These are phyloP conservation scores for Eira barbara DNA, from an alignment of 2,113 vertebrate species.

Conservation along the genomic window DNA sequence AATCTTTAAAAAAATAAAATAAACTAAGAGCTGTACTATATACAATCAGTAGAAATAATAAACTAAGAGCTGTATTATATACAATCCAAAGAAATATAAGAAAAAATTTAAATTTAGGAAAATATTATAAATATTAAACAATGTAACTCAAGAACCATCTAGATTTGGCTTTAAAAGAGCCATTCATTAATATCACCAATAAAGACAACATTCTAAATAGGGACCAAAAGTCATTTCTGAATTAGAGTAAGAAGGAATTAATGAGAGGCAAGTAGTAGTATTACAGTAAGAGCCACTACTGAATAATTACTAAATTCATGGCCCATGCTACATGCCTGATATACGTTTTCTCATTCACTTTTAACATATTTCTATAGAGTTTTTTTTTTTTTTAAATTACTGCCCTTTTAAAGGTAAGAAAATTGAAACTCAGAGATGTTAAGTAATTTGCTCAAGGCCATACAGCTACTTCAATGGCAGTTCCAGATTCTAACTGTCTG, in stretches of 20 bases:
- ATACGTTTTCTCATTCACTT: not conserved
- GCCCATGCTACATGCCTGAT: not conserved
- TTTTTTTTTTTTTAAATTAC: not conserved
- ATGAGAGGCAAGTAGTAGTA: not conserved
- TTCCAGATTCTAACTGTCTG: not conserved
- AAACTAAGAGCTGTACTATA: not conserved
- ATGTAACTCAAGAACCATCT: constrained; percentile 6
- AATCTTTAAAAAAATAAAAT: not conserved
- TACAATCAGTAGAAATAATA: not conserved
- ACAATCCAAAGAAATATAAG: not conserved
- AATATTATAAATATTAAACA: constrained; percentile 6
- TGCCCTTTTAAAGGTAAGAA: not conserved
- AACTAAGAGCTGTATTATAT: not conserved
- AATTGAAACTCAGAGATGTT: constrained; percentile 16
- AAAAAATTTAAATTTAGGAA: constrained; percentile 31
- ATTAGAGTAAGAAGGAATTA: not conserved
- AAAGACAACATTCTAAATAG: not conserved
- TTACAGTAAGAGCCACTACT: not conserved
- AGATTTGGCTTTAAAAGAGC: not conserved
- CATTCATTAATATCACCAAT: not conserved
- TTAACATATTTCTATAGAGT: not conserved
- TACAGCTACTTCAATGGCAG: not conserved
- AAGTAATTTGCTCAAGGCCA: not conserved
- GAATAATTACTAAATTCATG: not conserved
- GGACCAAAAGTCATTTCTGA: not conserved